A percentile compares a stretch with the other conserved stretches of the same genome.
These are phyloP conservation scores for Drosophila lutescens DNA, from an alignment of 2,888 invertebrate genomes.

Conservation along the genomic window DNA sequence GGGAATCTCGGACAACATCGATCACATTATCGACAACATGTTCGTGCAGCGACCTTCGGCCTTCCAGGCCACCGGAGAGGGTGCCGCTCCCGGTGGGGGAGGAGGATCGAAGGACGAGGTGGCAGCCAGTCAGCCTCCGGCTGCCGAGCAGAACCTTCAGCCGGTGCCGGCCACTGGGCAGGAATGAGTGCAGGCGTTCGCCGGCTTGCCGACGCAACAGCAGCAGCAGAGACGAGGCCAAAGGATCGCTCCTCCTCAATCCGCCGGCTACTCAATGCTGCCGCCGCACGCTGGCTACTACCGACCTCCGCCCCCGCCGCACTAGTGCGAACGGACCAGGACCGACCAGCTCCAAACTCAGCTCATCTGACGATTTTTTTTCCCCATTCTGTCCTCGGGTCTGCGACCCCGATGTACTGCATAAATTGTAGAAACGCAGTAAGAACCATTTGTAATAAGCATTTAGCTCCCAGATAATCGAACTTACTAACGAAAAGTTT, in stretches of 20 bases:
- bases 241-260: conserved; percentile 20
- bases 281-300: conserved; percentile 71
- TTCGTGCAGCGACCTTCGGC: conserved; percentile 86
- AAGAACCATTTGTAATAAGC: conserved; percentile 62
- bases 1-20: conserved; percentile 86
- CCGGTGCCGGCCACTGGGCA: conserved; percentile 63
- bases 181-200: conserved; percentile 71
- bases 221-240: conserved; percentile 43
- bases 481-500: conserved; percentile 52
- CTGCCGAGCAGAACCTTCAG: conserved; percentile 57
- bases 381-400: conserved; percentile 28
- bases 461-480: conserved; percentile 59
- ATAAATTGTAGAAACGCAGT: conserved; percentile 36
- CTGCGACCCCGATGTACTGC: conserved; percentile 56
- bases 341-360: conserved; percentile 10
- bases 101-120: conserved; percentile 48
- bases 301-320: conserved; percentile 50
- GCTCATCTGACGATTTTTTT: conserved; percentile 41
- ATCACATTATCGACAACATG: conserved; percentile 88
- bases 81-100: conserved; percentile 12
- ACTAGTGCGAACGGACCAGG: conserved; percentile 10
- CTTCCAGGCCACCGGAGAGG: conserved; percentile 77
- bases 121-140: conserved; percentile 15
- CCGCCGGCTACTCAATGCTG: conserved; percentile 59
- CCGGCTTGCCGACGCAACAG: conserved; percentile 50